Evolutionary conservation across 2,113 vertebrate species (phyloP).

Genomic region (Lasiurus cinereus): DNA sequence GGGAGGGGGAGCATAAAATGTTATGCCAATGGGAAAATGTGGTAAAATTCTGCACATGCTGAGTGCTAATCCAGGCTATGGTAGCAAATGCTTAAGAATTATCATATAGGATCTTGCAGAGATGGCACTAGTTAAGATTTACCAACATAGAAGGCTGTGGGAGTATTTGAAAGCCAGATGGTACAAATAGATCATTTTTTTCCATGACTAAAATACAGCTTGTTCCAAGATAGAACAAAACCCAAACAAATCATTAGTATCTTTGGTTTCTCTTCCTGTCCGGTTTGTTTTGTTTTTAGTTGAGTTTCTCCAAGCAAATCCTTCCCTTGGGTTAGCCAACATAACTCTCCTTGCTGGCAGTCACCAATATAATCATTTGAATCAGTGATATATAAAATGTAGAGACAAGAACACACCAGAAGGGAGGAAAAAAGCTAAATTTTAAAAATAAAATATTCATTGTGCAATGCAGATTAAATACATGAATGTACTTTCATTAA

Average conservation of each 20-base stretch:
- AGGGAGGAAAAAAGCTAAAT: not conserved
- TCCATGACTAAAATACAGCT: slow-evolving; percentile 66
- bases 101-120: slow-evolving; percentile 33
- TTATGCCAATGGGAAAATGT: slow-evolving; percentile 24
- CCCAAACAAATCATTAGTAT: slow-evolving; percentile 71
- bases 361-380: slow-evolving; percentile 26
- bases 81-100: slow-evolving; percentile 39
- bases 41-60: not conserved
- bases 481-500: not conserved
- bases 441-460: not conserved
- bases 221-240: slow-evolving; percentile 70
- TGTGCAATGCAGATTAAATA: slow-evolving; percentile 2
- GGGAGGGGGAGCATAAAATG: not conserved
- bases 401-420: not conserved
- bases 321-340: slow-evolving; percentile 19
- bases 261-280: slow-evolving; percentile 61
- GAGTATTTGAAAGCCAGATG: slow-evolving; percentile 73
- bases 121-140: slow-evolving; percentile 66
- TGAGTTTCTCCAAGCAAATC: slow-evolving; percentile 52
- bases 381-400: slow-evolving; percentile 51
- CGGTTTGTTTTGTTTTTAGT: slow-evolving; percentile 30
- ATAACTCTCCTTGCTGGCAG: slow-evolving; percentile 8
- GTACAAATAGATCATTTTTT: slow-evolving; percentile 75
- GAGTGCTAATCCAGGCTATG: not conserved
- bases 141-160: slow-evolving; percentile 66